Conservation (phyloP, 1,140 invertebrate genomes). For the Pectinophora gossypiella region DNA sequence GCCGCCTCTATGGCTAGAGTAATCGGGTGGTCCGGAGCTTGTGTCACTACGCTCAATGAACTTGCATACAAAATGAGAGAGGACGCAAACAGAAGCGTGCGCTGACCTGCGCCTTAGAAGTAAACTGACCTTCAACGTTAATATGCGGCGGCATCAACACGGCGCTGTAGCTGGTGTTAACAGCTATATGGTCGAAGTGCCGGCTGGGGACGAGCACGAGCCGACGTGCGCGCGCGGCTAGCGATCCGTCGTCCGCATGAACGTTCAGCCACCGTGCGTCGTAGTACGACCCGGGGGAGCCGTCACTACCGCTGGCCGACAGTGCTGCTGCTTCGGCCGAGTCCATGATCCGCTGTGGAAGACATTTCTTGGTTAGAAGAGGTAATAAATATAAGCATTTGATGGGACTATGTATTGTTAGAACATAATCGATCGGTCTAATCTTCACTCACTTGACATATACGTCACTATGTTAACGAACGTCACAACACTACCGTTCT, state of each 20-base stretch:
- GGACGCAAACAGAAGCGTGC: no score
- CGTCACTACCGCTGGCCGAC: constrained; percentile 76
- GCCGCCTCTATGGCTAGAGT: no score
- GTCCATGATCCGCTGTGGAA: constrained; percentile 87
- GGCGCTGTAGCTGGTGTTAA: constrained; percentile 91
- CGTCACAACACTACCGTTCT: no score
- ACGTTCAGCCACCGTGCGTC: constrained; percentile 84
- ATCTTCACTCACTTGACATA: no score
- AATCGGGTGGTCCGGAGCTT: no score
- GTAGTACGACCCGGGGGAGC: constrained; percentile 77
- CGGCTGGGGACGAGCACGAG: constrained; percentile 82
- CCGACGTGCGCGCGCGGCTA: constrained; percentile 79
- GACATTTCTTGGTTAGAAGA: not conserved
- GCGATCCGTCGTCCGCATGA: constrained; percentile 82
- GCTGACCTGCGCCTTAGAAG: no score
- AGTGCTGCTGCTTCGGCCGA: constrained; percentile 89
- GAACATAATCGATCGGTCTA: no score
- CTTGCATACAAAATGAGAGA: no score
- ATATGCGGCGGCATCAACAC: constrained; percentile 92
- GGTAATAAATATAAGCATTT: no score
- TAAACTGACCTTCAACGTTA: constrained; percentile 82
- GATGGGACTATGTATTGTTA: no score
- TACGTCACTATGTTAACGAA: no score
- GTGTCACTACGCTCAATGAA: no score
- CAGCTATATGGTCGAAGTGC: constrained; percentile 88